Conservation (phyloP, 2,888 invertebrate genomes). For the Ischnus inquisitorius region DNA sequence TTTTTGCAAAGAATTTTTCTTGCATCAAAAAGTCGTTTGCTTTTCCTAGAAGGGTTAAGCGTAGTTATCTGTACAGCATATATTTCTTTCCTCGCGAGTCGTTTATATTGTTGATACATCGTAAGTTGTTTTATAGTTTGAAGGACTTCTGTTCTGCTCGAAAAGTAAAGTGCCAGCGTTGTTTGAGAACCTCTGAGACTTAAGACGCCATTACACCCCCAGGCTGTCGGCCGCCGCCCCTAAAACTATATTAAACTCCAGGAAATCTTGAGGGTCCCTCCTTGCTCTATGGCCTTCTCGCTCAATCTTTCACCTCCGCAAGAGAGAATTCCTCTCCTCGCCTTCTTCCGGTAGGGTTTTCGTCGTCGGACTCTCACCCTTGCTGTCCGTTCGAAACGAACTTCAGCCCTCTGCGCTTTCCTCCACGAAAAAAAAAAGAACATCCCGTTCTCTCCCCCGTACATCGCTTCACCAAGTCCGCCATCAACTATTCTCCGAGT, state of each 20-base stretch:
- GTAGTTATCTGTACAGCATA: not conserved
- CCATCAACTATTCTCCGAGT: constrained; percentile 54
- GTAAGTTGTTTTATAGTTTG: not conserved
- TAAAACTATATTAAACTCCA: constrained; percentile 85
- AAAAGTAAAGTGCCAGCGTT: not conserved
- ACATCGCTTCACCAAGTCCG: constrained; percentile 61
- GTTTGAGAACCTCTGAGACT: constrained; percentile 83
- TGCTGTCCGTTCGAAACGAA: constrained; percentile 39
- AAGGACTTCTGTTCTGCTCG: not conserved
- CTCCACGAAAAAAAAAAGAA: constrained; percentile 64
- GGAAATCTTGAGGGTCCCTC: constrained; percentile 83
- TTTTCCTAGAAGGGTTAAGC: not conserved
- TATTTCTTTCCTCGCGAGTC: not conserved
- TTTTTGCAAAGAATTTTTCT: not conserved
- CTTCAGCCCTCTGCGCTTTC: constrained; percentile 61
- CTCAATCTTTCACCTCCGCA: constrained; percentile 71
- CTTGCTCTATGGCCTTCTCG: constrained; percentile 71
- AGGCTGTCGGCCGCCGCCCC: constrained; percentile 82
- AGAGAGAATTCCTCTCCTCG: constrained; percentile 46
- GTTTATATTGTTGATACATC: not conserved
- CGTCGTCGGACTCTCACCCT: constrained; percentile 44
- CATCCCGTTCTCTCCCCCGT: constrained; percentile 66
- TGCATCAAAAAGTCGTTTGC: not conserved
- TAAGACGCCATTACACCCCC: constrained; percentile 85
- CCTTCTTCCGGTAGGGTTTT: constrained; percentile 55